Conservation (phyloP, 2,888 invertebrate species). For the Deladenus siricidicola region DNA sequence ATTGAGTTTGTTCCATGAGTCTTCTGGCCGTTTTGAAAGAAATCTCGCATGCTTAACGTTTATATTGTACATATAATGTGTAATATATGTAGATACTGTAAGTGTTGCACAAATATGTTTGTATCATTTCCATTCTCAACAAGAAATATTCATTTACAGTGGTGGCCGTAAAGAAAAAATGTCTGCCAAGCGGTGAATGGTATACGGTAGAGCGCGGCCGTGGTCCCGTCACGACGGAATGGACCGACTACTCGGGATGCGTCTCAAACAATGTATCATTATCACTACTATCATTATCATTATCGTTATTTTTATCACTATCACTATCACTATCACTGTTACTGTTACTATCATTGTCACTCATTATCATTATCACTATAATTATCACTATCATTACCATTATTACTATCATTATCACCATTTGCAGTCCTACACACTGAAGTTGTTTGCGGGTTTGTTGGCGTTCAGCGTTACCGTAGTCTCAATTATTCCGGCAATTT, state of each 20-base stretch:
- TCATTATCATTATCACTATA: neutral
- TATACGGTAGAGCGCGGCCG: neutral
- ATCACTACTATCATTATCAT: neutral
- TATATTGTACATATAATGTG: too few species aligned
- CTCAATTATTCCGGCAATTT: conserved; percentile 42
- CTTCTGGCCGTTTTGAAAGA: conserved; percentile 19
- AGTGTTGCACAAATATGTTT: too few species aligned
- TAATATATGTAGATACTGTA: too few species aligned
- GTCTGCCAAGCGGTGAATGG: conserved; percentile 29
- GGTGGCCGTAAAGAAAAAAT: conserved; percentile 26
- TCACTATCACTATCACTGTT: too few species aligned
- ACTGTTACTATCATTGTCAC: neutral
- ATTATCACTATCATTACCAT: neutral
- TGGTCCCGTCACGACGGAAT: conserved; percentile 17
- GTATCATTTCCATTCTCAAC: too few species aligned
- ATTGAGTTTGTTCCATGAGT: conserved; percentile 20
- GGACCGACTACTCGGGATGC: conserved; percentile 39
- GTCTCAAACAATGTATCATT: neutral
- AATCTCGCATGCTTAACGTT: conserved; percentile 3
- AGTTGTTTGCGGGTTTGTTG: conserved; percentile 34
- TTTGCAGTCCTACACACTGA: conserved; percentile 29
- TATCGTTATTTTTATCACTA: too few species aligned
- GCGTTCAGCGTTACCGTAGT: conserved; percentile 40
- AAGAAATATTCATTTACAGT: conserved; percentile 16
- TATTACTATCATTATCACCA: neutral